Conservation (phyloP, 2,888 invertebrate species). For the Lasioglossum calceatum region DNA sequence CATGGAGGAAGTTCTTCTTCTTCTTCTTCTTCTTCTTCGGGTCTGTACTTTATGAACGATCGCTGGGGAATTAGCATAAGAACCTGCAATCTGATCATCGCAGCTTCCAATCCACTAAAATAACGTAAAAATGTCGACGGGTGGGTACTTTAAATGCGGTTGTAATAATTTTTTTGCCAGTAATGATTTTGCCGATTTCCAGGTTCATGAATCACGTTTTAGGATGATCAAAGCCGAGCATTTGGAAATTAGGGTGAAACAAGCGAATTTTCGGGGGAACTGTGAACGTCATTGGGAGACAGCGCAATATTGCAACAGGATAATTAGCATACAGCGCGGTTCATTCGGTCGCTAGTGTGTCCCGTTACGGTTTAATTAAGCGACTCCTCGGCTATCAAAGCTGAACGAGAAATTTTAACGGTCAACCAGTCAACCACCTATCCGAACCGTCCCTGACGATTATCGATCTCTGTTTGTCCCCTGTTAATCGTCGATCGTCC, state of each 20-base stretch:
- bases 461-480: neutral
- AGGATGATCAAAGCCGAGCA: neutral
- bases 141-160: neutral
- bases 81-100: neutral
- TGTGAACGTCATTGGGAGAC: neutral
- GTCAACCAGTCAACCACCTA: neutral
- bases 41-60: neutral
- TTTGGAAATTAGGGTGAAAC: neutral
- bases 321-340: conserved; percentile 21
- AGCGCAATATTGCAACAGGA: neutral
- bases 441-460: neutral
- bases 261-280: neutral
- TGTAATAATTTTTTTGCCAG: too few species aligned
- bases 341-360: neutral
- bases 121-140: neutral
- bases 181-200: neutral
- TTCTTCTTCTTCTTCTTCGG: neutral
- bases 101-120: neutral
- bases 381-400: conserved; percentile 36
- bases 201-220: neutral
- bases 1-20: neutral
- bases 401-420: conserved; percentile 1
- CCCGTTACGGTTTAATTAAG: conserved; percentile 58
- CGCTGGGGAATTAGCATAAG: neutral
- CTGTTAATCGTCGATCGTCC: neutral